These are phyloP conservation scores for Eretmochelys imbricata DNA, from an alignment of 2,113 vertebrate genomes.

Conservation along the genomic window DNA sequence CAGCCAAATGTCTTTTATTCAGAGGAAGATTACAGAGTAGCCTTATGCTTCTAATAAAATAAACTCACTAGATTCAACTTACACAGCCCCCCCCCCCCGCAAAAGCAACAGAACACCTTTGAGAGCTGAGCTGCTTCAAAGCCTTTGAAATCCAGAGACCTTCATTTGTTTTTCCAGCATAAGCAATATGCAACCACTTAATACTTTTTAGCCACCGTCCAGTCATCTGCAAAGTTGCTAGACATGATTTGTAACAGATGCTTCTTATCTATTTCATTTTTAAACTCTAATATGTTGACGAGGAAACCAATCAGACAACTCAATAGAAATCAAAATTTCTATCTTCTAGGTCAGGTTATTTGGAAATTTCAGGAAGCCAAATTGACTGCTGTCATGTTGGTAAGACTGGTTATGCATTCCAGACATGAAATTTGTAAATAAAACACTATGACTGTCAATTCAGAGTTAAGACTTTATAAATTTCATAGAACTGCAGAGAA, in stretches of 20 bases:
- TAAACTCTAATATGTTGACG: constrained; percentile 29
- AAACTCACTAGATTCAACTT: constrained; percentile 57
- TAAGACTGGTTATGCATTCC: background rate
- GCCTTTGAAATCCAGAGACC: constrained; percentile 63
- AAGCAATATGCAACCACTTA: constrained; percentile 69
- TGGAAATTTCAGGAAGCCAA: background rate
- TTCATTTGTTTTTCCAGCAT: constrained; percentile 68
- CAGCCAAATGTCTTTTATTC: constrained; percentile 64
- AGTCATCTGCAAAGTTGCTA: constrained; percentile 63
- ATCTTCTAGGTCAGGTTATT: background rate
- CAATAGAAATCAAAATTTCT: background rate
- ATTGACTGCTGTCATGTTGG: background rate
- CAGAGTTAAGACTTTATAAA: background rate
- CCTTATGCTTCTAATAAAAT: constrained; percentile 65
- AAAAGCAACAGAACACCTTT: constrained; percentile 68
- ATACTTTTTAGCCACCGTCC: constrained; percentile 41
- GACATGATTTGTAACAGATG: constrained; percentile 66
- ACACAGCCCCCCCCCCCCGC: constrained; percentile 34
- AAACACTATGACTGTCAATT: background rate
- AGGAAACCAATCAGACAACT: background rate
- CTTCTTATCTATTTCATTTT: constrained; percentile 7
- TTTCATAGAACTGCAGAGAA: background rate
- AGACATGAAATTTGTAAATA: rapidly evolving
- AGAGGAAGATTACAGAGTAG: constrained; percentile 56
- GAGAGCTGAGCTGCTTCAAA: constrained; percentile 59